These are phyloP conservation scores for Microcebus griseorufus DNA, from an alignment of 2,113 vertebrate genomes.

Conservation along the genomic window DNA sequence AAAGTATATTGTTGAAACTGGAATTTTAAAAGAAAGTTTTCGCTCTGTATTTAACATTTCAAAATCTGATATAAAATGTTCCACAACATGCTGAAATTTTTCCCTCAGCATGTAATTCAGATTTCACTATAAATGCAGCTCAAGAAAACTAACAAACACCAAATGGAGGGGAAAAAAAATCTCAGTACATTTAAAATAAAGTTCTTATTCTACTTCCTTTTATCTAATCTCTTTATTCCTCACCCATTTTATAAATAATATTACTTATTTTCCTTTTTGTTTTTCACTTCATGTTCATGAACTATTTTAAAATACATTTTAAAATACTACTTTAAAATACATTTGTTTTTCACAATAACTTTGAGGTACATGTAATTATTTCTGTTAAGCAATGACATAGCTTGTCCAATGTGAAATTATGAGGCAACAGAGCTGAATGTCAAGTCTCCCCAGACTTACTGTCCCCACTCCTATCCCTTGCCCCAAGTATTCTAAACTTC, in stretches of 20 bases:
- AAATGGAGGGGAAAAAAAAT: not conserved
- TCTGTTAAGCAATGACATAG: not conserved
- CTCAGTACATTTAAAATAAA: not conserved
- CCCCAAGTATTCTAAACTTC: not conserved
- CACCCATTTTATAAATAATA: constrained; percentile 9
- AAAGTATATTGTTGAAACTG: not conserved
- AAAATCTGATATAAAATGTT: constrained; percentile 28
- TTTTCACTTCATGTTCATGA: not conserved
- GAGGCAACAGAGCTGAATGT: not conserved
- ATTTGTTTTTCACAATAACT: not conserved
- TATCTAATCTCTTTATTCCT: not conserved
- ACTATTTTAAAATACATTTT: not conserved
- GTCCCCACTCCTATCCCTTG: not conserved
- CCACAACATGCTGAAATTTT: not conserved
- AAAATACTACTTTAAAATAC: not conserved
- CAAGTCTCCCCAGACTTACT: not conserved
- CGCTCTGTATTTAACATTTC: constrained; percentile 6
- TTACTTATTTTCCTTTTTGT: not conserved
- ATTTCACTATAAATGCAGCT: not conserved
- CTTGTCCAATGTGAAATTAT: not conserved
- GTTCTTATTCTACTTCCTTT: not conserved
- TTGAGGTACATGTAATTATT: not conserved
- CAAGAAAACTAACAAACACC: constrained; percentile 23
- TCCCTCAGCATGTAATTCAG: constrained; percentile 34
- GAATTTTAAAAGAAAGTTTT: constrained; percentile 43